Evolutionary conservation across 1,140 invertebrate species (phyloP).

Genomic region (Caenorhabditis tropicalis): DNA sequence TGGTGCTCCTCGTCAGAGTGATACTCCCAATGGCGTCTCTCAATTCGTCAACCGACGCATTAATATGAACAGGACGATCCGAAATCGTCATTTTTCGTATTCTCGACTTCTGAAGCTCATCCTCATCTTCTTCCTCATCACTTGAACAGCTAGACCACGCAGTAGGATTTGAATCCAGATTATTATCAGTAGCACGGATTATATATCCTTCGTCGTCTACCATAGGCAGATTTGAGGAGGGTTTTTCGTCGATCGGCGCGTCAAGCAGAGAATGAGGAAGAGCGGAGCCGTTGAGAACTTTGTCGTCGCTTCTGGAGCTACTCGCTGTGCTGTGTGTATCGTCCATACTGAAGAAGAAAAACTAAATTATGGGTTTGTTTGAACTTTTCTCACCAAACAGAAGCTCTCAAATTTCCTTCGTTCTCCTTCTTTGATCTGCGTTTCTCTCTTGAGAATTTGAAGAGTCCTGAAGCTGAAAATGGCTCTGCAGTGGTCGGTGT

Average conservation of each 20-base stretch:
- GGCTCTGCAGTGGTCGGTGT: background rate
- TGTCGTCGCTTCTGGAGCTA: conserved; percentile 64
- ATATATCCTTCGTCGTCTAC: conserved; percentile 65
- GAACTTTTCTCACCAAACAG: conserved; percentile 11
- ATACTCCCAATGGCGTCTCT: conserved; percentile 68
- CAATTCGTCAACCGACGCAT: conserved; percentile 69
- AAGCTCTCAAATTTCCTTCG: background rate
- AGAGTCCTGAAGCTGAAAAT: conserved; percentile 29
- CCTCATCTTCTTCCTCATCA: conserved; percentile 61
- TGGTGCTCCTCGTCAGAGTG: conserved; percentile 59
- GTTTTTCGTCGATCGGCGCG: conserved; percentile 38
- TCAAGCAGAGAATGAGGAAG: background rate
- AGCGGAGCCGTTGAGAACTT: conserved; percentile 41
- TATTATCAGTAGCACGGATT: conserved; percentile 47
- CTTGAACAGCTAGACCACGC: conserved; percentile 47
- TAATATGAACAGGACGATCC: conserved; percentile 59
- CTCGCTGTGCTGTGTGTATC: conserved; percentile 57
- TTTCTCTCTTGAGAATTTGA: conserved; percentile 46
- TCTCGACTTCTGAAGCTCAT: conserved; percentile 65
- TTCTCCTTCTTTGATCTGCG: conserved; percentile 43
- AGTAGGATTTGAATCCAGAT: background rate
- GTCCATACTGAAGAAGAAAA: conserved; percentile 55
- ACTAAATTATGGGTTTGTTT: background rate
- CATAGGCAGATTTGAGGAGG: background rate
- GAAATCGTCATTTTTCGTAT: conserved; percentile 67